Evolutionary conservation across 2,113 vertebrate genomes (phyloP), one percentile per base, ranked within the genome.

Genomic region (Macquaria ambigua): DNA sequence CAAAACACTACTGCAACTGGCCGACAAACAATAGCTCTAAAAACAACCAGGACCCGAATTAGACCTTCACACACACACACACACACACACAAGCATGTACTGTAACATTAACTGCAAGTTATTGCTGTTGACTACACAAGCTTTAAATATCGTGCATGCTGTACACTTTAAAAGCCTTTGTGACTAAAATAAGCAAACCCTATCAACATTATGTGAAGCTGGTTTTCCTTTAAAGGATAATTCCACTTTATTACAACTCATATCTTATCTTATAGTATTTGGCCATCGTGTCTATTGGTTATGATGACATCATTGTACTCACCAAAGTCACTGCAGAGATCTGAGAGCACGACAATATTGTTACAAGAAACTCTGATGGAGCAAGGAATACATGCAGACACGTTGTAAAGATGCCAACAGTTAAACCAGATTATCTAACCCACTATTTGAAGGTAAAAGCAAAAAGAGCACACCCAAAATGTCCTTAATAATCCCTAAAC

Each of bases 21-120:
- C 68, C 46, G 25, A 86, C 81, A 84, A 87, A 92, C 81, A 91
- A 92, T 10, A 71, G 81, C 55, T 87, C 66, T 62, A 74, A 73
- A 89, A 85, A 91, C 85, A 91, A 81, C 61, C 21, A 21, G 43
- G 37, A 50, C 46, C 84, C 77, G 50, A 89, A 85, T 79, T 79
- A 86, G 59, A 82, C 55, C 15, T 64, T 39, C 79, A 28, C 61
- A 48, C 7, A 58, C 50, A 23, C 48, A 74, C 56, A 61, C 53
- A 53, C 50, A 39, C 70, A 55, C 21, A 55, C 53, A 55, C 53
- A 53, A 5, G 2, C 25, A 81, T 28, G 23, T n/a, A 72, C 53
- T 31, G 21, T 48, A 83, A 63, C 55, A 53, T 70, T 25, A 77
- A 77, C 37, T 74, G 53, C 52, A 74, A 78, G 70, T 77, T 63